Evolutionary conservation across 2,113 vertebrate genomes (phyloP).

Genomic region (Marmota monax): DNA sequence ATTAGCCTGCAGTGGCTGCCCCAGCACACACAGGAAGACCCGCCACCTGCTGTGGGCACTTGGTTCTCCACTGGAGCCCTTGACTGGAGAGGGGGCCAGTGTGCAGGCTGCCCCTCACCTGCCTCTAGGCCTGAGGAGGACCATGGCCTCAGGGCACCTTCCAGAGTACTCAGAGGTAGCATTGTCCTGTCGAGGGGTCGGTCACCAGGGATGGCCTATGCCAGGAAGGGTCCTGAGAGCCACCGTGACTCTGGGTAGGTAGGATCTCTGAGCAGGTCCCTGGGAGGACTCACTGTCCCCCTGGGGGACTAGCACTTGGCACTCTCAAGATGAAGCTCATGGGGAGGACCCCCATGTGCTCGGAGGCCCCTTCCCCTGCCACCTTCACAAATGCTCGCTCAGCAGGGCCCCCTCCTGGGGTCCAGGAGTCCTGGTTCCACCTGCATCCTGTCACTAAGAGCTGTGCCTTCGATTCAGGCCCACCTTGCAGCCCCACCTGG

Average conservation of each 20-base stretch:
- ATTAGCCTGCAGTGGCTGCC: accelerated
- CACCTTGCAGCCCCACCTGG: accelerated
- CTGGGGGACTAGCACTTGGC: not conserved
- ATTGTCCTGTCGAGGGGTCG: not conserved
- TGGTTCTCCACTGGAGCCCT: too few relatives aligned
- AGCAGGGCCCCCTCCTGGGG: accelerated
- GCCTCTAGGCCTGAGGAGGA: not conserved
- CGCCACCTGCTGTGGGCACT: accelerated
- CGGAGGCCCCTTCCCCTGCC: not conserved
- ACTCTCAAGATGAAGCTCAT: too few relatives aligned
- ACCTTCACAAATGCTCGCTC: accelerated
- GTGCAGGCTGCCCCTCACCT: accelerated
- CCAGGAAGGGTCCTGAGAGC: not conserved
- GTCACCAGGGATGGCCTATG: not conserved
- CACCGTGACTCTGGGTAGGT: too few relatives aligned
- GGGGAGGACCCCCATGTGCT: accelerated
- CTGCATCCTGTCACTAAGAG: not conserved
- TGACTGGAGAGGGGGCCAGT: not conserved
- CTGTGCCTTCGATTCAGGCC: not conserved
- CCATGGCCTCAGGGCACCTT: not conserved
- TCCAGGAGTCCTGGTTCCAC: accelerated
- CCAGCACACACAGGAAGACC: not conserved
- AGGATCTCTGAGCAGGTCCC: not conserved
- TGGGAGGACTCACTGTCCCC: not conserved
- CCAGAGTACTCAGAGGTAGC: not conserved